Conservation (phyloP, 1,140 invertebrate genomes). For the Aphidius gifuensis region DNA sequence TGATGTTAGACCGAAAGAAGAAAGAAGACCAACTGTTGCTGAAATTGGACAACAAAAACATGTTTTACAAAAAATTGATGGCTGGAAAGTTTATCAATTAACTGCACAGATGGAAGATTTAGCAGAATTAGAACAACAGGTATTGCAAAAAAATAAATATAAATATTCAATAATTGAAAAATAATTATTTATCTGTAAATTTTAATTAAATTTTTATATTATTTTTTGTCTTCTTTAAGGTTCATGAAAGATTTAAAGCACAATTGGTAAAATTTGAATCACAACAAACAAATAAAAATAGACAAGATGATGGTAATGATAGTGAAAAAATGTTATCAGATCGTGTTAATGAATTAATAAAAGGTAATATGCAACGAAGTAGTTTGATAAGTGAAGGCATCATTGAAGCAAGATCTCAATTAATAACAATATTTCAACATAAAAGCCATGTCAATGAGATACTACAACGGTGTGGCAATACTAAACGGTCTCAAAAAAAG, state of each 20-base stretch:
- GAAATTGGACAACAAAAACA: conserved; percentile 88
- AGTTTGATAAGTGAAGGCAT: conserved; percentile 91
- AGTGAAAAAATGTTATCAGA: too few relatives aligned
- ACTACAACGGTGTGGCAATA: conserved; percentile 79
- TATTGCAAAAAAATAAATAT: conserved; percentile 42
- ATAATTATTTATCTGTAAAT: conserved; percentile 13
- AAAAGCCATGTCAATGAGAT: conserved; percentile 85
- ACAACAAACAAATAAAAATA: conserved; percentile 57
- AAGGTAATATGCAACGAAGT: conserved; percentile 93
- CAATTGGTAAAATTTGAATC: conserved; percentile 67
- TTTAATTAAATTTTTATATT: conserved; percentile 6
- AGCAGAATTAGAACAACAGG: conserved; percentile 62
- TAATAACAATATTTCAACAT: conserved; percentile 89
- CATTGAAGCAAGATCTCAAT: conserved; percentile 78
- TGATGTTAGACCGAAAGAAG: conserved; percentile 85
- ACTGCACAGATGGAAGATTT: conserved; percentile 90
- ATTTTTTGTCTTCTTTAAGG: conserved; percentile 43
- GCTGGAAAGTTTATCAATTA: conserved; percentile 93
- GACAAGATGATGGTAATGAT: conserved; percentile 66
- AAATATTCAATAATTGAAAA: conserved; percentile 7
- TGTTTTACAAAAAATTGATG: conserved; percentile 84
- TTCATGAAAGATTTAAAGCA: conserved; percentile 63
- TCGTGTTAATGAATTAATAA: conserved; percentile 73
- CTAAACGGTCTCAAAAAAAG: conserved; percentile 86
- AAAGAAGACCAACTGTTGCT: conserved; percentile 75